A percentile compares a stretch with the other conserved stretches of the same genome.
phyloP scores from a whole-genome alignment of 2,113 vertebrate species.

The Neofelis nebulosa region DNA sequence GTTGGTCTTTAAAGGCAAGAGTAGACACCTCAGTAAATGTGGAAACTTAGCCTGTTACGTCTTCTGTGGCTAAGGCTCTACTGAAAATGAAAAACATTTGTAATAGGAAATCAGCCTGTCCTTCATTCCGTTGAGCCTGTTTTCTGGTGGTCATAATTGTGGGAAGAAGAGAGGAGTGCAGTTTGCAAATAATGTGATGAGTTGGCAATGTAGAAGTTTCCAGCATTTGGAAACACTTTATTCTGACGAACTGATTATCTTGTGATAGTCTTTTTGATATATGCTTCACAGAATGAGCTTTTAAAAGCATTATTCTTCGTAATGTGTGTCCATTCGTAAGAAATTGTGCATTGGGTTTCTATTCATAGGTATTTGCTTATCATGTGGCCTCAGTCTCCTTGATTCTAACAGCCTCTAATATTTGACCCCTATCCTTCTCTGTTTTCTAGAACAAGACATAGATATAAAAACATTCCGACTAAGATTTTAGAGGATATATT shows the following conservation, averaged over 20 bases:
- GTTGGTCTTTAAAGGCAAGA: constrained; percentile 48
- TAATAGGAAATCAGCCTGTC: constrained; percentile 65
- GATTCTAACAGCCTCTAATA: neutral
- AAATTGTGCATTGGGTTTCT: constrained; percentile 27
- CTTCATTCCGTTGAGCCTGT: constrained; percentile 49
- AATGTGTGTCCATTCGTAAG: constrained; percentile 10
- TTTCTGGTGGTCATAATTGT: constrained; percentile 72
- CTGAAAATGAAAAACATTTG: constrained; percentile 69
- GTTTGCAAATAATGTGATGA: constrained; percentile 76
- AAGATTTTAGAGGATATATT: constrained; percentile 29
- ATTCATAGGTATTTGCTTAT: neutral
- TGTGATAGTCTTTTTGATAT: constrained; percentile 47
- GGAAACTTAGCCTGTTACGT: constrained; percentile 57
- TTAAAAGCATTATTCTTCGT: constrained; percentile 27
- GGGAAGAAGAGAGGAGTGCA: constrained; percentile 61
- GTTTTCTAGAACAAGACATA: neutral
- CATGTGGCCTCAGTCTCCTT: neutral
- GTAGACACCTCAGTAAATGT: constrained; percentile 16
- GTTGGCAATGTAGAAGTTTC: constrained; percentile 68
- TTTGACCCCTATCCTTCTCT: constrained; percentile 31
- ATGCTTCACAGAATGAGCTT: constrained; percentile 20
- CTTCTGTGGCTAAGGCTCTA: constrained; percentile 43
- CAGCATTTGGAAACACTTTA: constrained; percentile 79
- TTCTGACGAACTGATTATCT: constrained; percentile 64
- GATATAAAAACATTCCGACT: neutral